These are phyloP conservation scores for Hyperoplus lanceolatus DNA, from an alignment of 2,797 vertebrate species.

Conservation along the genomic window DNA sequence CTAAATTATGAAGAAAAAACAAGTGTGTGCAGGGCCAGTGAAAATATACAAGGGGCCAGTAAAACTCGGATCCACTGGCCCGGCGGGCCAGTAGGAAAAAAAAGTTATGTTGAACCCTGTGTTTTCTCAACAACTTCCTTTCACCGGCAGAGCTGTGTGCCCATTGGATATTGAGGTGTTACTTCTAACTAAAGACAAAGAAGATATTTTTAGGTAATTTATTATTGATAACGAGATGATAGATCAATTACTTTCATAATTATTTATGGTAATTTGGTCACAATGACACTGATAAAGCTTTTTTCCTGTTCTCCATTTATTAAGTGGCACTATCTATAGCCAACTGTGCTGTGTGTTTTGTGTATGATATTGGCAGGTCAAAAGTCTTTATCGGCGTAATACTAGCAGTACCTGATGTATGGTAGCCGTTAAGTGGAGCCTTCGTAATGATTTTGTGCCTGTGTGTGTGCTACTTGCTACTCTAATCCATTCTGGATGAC, in stretches of 20 bases:
- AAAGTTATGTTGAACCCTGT: no score
- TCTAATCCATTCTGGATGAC: not conserved
- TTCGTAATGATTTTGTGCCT: not conserved
- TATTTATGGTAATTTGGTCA: not conserved
- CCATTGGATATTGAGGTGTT: conserved; percentile 10
- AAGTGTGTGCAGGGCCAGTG: no score
- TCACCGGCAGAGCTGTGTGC: conserved; percentile 1
- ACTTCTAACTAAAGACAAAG: conserved; percentile 38
- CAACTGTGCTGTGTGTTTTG: conserved; percentile 18
- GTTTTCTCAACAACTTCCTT: conserved; percentile 25
- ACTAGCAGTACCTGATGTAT: not conserved
- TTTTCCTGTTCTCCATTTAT: not conserved
- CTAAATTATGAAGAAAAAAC: no score
- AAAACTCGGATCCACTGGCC: no score
- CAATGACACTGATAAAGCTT: conserved; percentile 11
- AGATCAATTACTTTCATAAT: not conserved
- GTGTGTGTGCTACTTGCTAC: no score
- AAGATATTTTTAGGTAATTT: not conserved
- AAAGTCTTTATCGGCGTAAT: not conserved
- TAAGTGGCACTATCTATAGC: not conserved
- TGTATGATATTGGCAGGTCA: conserved; percentile 3
- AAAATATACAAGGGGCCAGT: no score
- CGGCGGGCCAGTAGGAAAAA: no score
- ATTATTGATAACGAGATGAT: not conserved
- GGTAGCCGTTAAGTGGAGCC: not conserved